Conservation (phyloP, 2,888 invertebrate genomes). For the Eupeodes luniger region DNA sequence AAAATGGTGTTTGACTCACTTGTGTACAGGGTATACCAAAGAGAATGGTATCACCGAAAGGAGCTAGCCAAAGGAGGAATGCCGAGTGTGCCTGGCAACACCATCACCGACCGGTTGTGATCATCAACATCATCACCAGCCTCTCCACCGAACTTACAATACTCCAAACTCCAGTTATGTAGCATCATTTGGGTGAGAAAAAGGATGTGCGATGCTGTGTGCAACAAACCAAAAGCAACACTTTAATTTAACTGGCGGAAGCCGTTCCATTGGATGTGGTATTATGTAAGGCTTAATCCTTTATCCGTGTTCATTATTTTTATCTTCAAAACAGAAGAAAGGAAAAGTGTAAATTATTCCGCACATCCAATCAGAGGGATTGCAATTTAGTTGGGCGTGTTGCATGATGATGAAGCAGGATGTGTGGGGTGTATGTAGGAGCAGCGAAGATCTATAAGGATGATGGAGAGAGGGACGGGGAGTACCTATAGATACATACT, state of each 20-base stretch:
- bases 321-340: conserved; percentile 78
- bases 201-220: background rate
- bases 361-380: conserved; percentile 82
- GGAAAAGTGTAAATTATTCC: conserved; percentile 77
- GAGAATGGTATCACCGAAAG: background rate
- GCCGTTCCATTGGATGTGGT: conserved; percentile 79
- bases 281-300: conserved; percentile 73
- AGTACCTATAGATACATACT: background rate
- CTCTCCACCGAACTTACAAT: background rate
- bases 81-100: conserved; percentile 62
- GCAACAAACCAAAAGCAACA: conserved; percentile 71
- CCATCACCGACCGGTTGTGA: conserved; percentile 24
- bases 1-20: conserved; percentile 39
- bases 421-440: background rate
- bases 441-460: background rate
- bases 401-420: background rate
- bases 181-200: background rate
- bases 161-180: background rate
- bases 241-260: conserved; percentile 83
- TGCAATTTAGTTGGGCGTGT: conserved; percentile 81
- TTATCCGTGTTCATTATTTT: conserved; percentile 82
- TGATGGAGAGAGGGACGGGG: background rate
- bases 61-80: background rate
- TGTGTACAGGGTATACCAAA: background rate
- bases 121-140: conserved; percentile 16